Evolutionary conservation across 2,113 vertebrate genomes (phyloP).

Genomic region (Alexandromys fortis): DNA sequence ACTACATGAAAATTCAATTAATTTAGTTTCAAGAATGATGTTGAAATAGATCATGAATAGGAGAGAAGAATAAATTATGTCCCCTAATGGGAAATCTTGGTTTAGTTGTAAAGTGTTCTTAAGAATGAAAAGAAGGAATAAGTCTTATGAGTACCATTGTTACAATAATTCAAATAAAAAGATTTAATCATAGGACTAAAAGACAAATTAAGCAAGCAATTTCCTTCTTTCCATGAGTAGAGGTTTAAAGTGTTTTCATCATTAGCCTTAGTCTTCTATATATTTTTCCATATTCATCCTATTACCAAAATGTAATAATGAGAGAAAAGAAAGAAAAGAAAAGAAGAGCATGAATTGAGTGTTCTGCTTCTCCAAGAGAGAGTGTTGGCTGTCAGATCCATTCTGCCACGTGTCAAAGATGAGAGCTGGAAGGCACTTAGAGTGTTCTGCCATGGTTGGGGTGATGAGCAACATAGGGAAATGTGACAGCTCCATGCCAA

Average conservation of each 20-base stretch:
- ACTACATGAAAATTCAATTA: conserved; percentile 35
- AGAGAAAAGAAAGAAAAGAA: not conserved
- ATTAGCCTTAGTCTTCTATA: conserved; percentile 37
- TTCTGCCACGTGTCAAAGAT: not conserved
- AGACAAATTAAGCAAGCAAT: conserved; percentile 53
- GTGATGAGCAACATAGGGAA: not conserved
- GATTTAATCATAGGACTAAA: conserved; percentile 52
- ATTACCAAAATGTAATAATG: conserved; percentile 50
- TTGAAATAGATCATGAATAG: conserved; percentile 26
- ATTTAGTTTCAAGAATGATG: conserved; percentile 45
- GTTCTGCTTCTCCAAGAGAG: not conserved
- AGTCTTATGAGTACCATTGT: conserved; percentile 55
- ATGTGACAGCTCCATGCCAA: not conserved
- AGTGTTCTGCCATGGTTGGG: not conserved
- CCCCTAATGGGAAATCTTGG: conserved; percentile 39
- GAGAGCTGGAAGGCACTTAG: not conserved
- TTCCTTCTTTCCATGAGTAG: conserved; percentile 30
- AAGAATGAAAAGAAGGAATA: not conserved
- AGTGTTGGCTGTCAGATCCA: not conserved
- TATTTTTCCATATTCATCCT: conserved; percentile 2
- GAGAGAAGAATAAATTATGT: conserved; percentile 42
- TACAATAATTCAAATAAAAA: conserved; percentile 68
- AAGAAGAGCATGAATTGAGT: not conserved
- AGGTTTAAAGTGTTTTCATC: conserved; percentile 65
- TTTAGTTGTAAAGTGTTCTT: conserved; percentile 48